Base-by-base conservation (phyloP, 2,113 vertebrate species). In the Varanus komodoensis region DNA sequence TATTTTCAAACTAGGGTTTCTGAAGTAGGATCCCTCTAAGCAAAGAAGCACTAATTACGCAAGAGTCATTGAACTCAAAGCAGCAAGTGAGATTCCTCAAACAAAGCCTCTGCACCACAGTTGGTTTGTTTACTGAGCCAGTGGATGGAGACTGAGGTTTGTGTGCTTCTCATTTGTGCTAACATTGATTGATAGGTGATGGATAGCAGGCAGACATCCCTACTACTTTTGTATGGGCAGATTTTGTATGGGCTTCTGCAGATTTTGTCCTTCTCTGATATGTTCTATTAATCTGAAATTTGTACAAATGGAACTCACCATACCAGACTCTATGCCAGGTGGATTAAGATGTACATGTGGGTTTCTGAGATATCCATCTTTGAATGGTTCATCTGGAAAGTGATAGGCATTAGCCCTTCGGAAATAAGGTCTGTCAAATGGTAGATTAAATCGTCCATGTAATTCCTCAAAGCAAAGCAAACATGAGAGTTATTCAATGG, bases 331-430 rank as follows among this genome's bases (percentile, higher is more conserved):
- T 48, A 96, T 54, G 64, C 92, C 96, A 61, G 98, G 98, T 84
- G 97, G 96, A 87, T 93, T 98, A 85, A 99, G 98, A 85, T 95
- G 94, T 48, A 93, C 34, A 79, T 99, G 99, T 75, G 99, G 98
- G 92, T 98, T 99, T 94, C 98, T 97, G 90, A 99, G 97, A 95
- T 98, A 99, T 0, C 98, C 98, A 38, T 99, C 99, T 97, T 97
- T 98, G 96, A 98, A 98, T 1, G 97, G 96, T 75, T 99, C 98
- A 95, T 98, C 97, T 77, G 98, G 98, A 95, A 99, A 99, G 95
- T 97, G 98, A 93, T 98, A 98, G 88, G 97, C 97, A 89, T 99
- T 99, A 90, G 97, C 96, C 93, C 98, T 98, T 97, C 96, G 98
- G 93, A 99, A 98, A 96, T 97, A 99, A 0, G 99, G 98, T 94